Conservation (phyloP, 2,888 invertebrate species). For the Folsomia manolachei region DNA sequence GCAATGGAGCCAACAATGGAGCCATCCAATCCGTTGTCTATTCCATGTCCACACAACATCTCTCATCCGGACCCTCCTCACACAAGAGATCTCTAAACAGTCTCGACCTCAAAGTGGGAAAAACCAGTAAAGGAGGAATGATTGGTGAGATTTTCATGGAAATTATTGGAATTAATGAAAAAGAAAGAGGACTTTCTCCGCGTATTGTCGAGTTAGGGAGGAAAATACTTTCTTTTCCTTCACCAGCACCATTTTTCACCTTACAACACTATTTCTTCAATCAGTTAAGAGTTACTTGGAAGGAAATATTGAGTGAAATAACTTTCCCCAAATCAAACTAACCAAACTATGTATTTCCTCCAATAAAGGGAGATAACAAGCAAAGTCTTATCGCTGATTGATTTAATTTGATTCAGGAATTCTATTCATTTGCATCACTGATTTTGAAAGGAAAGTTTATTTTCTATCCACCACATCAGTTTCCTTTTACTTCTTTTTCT, state of each 20-base stretch:
- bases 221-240: too few species aligned
- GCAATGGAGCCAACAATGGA: slow-evolving; percentile 30
- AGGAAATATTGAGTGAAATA: too few species aligned
- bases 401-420: neutral
- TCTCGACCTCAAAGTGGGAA: slow-evolving; percentile 36
- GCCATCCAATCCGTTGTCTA: slow-evolving; percentile 20
- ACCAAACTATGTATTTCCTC: too few species aligned
- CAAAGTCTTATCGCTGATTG: neutral
- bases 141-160: slow-evolving; percentile 37
- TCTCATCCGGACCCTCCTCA: slow-evolving; percentile 24
- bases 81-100: slow-evolving; percentile 46
- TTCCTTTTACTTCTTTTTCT: neutral
- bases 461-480: neutral
- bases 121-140: slow-evolving; percentile 43
- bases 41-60: slow-evolving; percentile 19
- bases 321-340: too few species aligned
- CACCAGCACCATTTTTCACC: too few species aligned
- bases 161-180: neutral
- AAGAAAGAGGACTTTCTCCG: neutral
- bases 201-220: too few species aligned
- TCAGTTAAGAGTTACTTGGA: too few species aligned
- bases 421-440: neutral
- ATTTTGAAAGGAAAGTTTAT: neutral
- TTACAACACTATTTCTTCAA: too few species aligned
- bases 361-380: neutral